Evolutionary conservation across 2,888 invertebrate genomes (phyloP), one percentile per base, ranked within the genome.

Genomic region (Desoria tigrina): DNA sequence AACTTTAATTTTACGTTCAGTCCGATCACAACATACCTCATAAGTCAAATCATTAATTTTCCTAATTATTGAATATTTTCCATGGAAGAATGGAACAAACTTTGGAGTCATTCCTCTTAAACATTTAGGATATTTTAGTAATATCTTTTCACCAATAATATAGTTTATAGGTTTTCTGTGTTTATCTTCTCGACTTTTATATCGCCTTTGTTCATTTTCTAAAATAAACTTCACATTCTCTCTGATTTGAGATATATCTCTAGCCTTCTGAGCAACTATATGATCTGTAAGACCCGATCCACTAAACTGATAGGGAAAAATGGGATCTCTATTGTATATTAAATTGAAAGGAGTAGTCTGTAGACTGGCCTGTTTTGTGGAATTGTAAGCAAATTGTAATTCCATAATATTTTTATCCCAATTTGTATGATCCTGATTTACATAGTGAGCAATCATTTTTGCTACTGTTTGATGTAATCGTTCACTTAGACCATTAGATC

Each of bases 321-420:
- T 18, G 16, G 61, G 66, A 7, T 55, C 42, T 37, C 63, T 18
- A 23, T 37, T 49, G 21, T 57, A 57, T 2, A 66, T 1, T n/a
- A 61, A 11, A 7, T 42, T 21, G 49, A 66, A 66, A 26, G 66
- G 66, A 6, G 62, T 24, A 1, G 6, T 0, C 24, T 42, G 32
- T 6, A 57, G 61, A 4, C 39, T 21, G 18, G 37, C 37, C 21
- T 62, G 57, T 2, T 2, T 28, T 6, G 62, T 67, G 2, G 69
- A 63, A 21, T 75, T 68, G 54, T 76, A 77, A 1, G 75, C 76
- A 62, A 74, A 74, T 7, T 66, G 55, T 2, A 74, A 66, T 27
- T 68, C 65, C 2, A 65, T 69, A 11, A 78, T 54, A 45, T 64
- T 65, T 7, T 63, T 7, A 64, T 78, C 78, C 78, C 78, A 78